phyloP scores from a whole-genome alignment of 2,888 invertebrate genomes.

The Thereva unica region DNA sequence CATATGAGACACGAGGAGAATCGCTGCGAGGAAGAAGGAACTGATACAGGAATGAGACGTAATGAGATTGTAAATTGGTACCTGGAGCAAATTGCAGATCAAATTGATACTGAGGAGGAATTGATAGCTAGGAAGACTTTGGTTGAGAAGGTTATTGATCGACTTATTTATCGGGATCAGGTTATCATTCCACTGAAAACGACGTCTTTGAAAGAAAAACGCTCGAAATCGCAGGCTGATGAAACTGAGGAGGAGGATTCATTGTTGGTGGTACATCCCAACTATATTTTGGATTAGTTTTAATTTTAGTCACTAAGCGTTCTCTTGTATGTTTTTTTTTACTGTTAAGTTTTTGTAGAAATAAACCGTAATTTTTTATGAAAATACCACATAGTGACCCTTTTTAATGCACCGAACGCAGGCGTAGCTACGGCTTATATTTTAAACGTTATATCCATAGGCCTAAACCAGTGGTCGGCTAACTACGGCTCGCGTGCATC shows the following conservation, averaged over 20 bases:
- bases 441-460: neutral
- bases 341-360: constrained; percentile 7
- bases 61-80: constrained; percentile 93
- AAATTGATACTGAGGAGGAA: constrained; percentile 91
- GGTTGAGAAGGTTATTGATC: constrained; percentile 91
- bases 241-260: constrained; percentile 70
- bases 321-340: constrained; percentile 7
- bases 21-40: constrained; percentile 67
- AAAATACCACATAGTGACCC: neutral
- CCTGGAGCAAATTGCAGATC: constrained; percentile 80
- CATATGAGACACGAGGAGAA: constrained; percentile 86
- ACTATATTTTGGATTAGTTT: constrained; percentile 79
- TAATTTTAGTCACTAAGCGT: neutral
- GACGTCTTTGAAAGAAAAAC: constrained; percentile 47
- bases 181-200: constrained; percentile 57
- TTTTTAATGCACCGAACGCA: neutral
- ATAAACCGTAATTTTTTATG: neutral
- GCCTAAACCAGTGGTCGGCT: too few relatives aligned
- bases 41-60: constrained; percentile 69
- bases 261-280: constrained; percentile 92
- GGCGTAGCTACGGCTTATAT: neutral
- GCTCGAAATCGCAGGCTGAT: constrained; percentile 21
- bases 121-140: constrained; percentile 84
- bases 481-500: too few relatives aligned
- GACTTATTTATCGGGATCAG: constrained; percentile 75